phyloP scores from a whole-genome alignment of 1,140 invertebrate species.

The Cyrtorhinus lividipennis region DNA sequence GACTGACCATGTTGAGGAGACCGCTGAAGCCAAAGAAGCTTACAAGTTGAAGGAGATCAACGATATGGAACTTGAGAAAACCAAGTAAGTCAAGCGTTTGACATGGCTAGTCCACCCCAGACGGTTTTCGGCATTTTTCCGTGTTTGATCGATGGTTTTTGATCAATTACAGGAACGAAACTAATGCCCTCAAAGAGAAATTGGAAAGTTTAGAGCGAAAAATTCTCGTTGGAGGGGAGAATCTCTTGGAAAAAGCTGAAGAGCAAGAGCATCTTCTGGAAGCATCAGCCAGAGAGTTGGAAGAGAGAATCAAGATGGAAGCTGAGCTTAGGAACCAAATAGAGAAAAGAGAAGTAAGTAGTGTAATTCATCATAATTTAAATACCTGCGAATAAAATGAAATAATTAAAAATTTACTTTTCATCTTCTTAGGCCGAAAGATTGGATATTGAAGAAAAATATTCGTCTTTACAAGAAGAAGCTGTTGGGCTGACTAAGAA shows the following conservation, averaged over 20 bases:
- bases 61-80: slow-evolving; percentile 34
- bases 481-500: slow-evolving; percentile 83
- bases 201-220: slow-evolving; percentile 84
- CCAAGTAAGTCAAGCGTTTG: no score
- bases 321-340: slow-evolving; percentile 64
- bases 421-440: slow-evolving; percentile 80
- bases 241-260: slow-evolving; percentile 93
- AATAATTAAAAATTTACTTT: no score
- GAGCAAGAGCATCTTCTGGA: slow-evolving; percentile 81
- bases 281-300: slow-evolving; percentile 78
- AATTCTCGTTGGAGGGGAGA: slow-evolving; percentile 95
- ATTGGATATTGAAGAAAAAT: slow-evolving; percentile 91
- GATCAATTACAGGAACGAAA: slow-evolving; percentile 34
- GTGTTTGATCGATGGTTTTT: no score
- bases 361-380: no score
- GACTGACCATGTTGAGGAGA: slow-evolving; percentile 8
- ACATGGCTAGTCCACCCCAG: no score
- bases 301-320: slow-evolving; percentile 67
- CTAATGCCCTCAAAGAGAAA: slow-evolving; percentile 58
- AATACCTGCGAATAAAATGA: neutral
- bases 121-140: no score
- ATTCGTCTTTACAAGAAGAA: slow-evolving; percentile 87
- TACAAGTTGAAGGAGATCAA: slow-evolving; percentile 21
- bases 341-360: slow-evolving; percentile 59
- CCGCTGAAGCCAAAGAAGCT: slow-evolving; percentile 15